Conservation (phyloP, 2,113 vertebrate species). For the Chloropsis cyanopogon region DNA sequence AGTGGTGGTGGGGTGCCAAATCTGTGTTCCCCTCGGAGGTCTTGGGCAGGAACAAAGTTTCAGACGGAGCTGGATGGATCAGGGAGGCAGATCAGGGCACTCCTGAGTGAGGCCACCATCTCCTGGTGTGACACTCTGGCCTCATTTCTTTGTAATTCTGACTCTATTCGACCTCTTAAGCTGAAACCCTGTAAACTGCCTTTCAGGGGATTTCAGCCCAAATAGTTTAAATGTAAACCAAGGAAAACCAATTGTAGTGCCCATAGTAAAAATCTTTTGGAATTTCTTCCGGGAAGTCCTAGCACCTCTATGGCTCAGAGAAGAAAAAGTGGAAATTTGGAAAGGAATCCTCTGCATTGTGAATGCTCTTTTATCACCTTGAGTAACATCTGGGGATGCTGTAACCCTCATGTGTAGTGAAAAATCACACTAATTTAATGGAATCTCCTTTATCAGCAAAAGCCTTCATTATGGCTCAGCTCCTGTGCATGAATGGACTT, state of each 20-base stretch:
- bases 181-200: background rate
- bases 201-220: background rate
- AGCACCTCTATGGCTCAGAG: background rate
- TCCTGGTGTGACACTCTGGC: background rate
- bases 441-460: background rate
- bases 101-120: background rate
- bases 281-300: background rate
- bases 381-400: background rate
- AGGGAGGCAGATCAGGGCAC: background rate
- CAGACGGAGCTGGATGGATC: background rate
- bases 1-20: background rate
- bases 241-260: background rate
- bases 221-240: background rate
- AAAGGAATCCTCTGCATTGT: background rate
- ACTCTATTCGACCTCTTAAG: background rate
- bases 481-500: background rate
- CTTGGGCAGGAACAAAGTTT: background rate
- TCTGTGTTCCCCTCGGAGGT: background rate
- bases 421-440: background rate
- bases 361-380: background rate
- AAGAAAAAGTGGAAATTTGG: background rate
- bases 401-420: background rate
- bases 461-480: background rate
- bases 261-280: background rate
- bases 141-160: background rate